A percentile compares a stretch with the other conserved stretches of the same genome.
These are phyloP conservation scores for Phenganax stokvisi DNA, from an alignment of 92 coral and sea anemone genomes.

Conservation along the genomic window DNA sequence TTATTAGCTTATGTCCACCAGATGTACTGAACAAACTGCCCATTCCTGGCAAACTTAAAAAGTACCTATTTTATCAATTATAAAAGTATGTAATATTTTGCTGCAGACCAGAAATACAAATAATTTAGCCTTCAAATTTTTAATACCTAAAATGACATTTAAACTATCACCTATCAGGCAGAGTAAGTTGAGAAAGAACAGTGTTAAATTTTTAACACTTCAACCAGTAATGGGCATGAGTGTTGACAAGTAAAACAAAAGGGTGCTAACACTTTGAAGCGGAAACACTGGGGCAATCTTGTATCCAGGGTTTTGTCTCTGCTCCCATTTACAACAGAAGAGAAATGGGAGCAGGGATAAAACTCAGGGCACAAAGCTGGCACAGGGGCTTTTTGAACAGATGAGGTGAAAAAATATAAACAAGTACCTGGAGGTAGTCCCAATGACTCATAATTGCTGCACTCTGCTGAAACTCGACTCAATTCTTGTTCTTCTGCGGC, in stretches of 20 bases:
- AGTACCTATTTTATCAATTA: conserved; percentile 28
- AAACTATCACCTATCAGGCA: no score
- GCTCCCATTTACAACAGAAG: neutral
- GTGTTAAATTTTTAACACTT: no score
- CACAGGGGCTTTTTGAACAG: no score
- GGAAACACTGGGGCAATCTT: no score
- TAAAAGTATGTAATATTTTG: neutral
- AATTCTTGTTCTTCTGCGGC: conserved; percentile 94
- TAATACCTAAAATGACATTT: no score
- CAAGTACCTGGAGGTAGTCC: conserved; percentile 91
- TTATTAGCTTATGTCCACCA: conserved; percentile 21
- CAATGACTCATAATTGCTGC: conserved; percentile 68
- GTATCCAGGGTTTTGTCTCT: no score
- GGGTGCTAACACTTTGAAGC: no score
- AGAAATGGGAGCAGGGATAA: neutral
- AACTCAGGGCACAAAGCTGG: neutral
- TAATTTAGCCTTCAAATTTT: no score
- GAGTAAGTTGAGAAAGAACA: no score
- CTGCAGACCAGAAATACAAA: no score
- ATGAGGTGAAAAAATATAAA: neutral
- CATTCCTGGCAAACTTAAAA: conserved; percentile 26
- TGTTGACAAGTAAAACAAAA: no score
- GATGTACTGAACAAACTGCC: conserved; percentile 1
- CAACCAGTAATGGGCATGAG: no score
- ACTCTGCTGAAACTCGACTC: conserved; percentile 68